Evolutionary conservation across 2,888 invertebrate genomes (phyloP).

Genomic region (Scelioninae gen. 1): DNA sequence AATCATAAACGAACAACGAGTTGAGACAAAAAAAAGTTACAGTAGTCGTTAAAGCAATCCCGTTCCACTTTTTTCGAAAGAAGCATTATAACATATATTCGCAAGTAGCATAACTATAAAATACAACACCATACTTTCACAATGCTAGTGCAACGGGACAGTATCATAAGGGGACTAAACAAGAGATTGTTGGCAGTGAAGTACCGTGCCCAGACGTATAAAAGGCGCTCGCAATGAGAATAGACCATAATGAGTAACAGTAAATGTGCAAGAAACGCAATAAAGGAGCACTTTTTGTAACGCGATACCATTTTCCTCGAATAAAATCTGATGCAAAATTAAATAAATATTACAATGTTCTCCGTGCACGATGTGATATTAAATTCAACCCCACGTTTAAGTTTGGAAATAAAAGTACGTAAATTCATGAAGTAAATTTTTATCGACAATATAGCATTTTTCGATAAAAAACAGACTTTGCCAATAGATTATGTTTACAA

Average conservation of each 20-base stretch:
- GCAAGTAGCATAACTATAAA: constrained; percentile 33
- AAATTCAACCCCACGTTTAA: background rate
- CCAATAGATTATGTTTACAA: constrained; percentile 19
- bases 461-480: background rate
- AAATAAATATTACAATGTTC: constrained; percentile 14
- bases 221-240: constrained; percentile 37
- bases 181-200: constrained; percentile 45
- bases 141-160: constrained; percentile 33
- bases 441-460: constrained; percentile 9
- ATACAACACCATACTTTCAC: constrained; percentile 26
- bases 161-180: constrained; percentile 43
- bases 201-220: constrained; percentile 31
- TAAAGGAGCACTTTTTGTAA: constrained; percentile 23
- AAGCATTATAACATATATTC: constrained; percentile 36
- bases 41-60: background rate
- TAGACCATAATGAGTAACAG: constrained; percentile 32
- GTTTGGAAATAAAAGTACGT: constrained; percentile 3
- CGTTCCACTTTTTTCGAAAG: constrained; percentile 23
- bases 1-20: background rate
- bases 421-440: constrained; percentile 28
- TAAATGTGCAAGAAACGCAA: constrained; percentile 27
- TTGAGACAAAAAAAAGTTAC: background rate
- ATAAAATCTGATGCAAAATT: constrained; percentile 15
- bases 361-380: constrained; percentile 2
- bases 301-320: constrained; percentile 4